Evolutionary conservation across 2,113 vertebrate genomes (phyloP).

Genomic region (Poeciliopsis occidentalis): DNA sequence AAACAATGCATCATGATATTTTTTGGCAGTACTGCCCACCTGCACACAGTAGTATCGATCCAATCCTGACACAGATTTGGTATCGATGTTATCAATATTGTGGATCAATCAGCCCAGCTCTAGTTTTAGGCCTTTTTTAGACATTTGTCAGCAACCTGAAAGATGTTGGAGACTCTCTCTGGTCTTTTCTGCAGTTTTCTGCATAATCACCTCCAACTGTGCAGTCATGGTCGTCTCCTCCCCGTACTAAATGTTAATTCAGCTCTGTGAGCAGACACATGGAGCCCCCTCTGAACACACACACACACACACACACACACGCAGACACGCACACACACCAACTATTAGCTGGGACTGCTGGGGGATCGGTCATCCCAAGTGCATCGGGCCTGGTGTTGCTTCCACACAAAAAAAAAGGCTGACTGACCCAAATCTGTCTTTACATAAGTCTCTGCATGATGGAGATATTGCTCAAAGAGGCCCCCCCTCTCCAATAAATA

Average conservation of each 20-base stretch:
- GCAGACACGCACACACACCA: not conserved
- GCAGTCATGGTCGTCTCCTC: not conserved
- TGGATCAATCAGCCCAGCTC: no score
- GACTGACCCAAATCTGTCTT: slow-evolving; percentile 72
- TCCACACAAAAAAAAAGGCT: slow-evolving; percentile 51
- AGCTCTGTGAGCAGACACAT: slow-evolving; percentile 29
- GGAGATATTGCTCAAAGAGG: slow-evolving; percentile 39
- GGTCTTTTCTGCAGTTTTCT: slow-evolving; percentile 1
- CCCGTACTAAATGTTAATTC: slow-evolving; percentile 20
- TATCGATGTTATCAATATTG: no score
- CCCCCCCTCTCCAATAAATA: no score
- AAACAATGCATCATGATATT: no score
- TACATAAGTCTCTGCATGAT: slow-evolving; percentile 59
- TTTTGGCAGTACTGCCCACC: no score
- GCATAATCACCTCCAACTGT: not conserved
- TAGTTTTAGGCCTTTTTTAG: not conserved
- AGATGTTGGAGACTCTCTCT: not conserved
- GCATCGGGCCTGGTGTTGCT: slow-evolving; percentile 60
- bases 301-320: not conserved
- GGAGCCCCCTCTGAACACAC: slow-evolving; percentile 25
- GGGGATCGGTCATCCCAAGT: slow-evolving; percentile 50
- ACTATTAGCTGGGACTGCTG: slow-evolving; percentile 45
- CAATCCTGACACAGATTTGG: no score
- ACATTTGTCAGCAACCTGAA: not conserved
- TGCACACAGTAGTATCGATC: no score